Evolutionary conservation across 2,113 vertebrate genomes (phyloP).

Genomic region (Cyphomyrus plagiostoma): DNA sequence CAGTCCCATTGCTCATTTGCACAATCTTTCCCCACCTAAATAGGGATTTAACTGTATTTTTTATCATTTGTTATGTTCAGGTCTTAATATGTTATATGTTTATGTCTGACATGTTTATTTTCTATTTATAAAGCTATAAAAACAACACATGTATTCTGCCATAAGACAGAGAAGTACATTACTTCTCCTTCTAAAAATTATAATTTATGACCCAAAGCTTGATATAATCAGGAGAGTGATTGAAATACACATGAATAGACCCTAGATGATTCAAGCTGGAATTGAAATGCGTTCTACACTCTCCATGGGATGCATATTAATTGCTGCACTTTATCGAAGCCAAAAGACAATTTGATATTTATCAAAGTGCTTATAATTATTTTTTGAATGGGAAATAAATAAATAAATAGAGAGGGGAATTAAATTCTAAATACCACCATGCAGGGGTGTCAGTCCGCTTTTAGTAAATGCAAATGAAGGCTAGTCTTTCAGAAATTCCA

Average conservation of each 20-base stretch:
- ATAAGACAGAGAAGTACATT: not conserved
- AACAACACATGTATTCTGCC: not conserved
- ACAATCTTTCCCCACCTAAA: not conserved
- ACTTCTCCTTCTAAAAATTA: not conserved
- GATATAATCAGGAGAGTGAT: not conserved
- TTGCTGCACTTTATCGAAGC: not conserved
- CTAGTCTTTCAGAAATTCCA: not conserved
- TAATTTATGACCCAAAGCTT: not conserved
- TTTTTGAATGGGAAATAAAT: not conserved
- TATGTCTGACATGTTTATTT: not conserved
- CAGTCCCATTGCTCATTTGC: not conserved
- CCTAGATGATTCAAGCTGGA: not conserved
- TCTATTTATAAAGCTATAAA: not conserved
- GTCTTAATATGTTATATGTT: not conserved
- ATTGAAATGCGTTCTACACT: not conserved
- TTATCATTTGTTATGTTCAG: not conserved
- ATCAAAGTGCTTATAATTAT: not conserved
- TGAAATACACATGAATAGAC: slow-evolving; percentile 3
- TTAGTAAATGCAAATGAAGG: not conserved
- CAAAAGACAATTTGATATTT: slow-evolving; percentile 7
- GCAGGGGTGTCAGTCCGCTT: not conserved
- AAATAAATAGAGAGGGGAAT: not conserved
- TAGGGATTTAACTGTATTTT: not conserved
- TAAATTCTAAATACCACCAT: not conserved
- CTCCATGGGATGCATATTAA: not conserved